These are phyloP conservation scores for Coptotermes formosanus DNA, from an alignment of 1,140 invertebrate genomes.

Conservation along the genomic window DNA sequence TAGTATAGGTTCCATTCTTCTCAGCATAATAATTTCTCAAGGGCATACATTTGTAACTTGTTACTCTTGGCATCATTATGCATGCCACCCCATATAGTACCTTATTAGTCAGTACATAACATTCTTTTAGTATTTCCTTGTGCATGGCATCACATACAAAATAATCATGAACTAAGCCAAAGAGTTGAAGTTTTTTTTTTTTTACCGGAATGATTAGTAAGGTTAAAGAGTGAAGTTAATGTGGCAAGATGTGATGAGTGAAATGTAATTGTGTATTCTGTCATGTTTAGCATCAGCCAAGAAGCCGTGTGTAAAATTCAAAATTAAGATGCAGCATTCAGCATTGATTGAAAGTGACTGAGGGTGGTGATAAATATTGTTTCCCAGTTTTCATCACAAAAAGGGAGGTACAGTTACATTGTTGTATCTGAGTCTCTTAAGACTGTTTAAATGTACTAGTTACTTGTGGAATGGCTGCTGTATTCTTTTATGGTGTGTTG, in stretches of 20 bases:
- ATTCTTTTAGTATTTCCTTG: background rate
- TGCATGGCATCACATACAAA: background rate
- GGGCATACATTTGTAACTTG: background rate
- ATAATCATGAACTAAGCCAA: background rate
- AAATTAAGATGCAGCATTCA: no score
- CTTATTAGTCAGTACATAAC: background rate
- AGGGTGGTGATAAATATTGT: no score
- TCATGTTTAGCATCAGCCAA: background rate
- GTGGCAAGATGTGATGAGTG: background rate
- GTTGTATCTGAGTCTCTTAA: no score
- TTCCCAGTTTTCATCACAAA: no score
- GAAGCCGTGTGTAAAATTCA: background rate
- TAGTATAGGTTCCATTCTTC: background rate
- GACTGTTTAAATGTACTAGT: no score
- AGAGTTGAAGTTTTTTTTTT: background rate
- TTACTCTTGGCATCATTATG: background rate
- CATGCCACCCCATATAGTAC: background rate
- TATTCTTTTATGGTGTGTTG: no score
- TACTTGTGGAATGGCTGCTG: no score
- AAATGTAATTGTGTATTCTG: background rate
- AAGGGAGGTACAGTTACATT: no score
- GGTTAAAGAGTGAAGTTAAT: background rate
- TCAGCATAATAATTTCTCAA: background rate
- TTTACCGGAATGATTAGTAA: background rate
- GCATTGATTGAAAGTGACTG: no score